Base-by-base conservation (phyloP, 2,797 vertebrate species). In the Coreius guichenoti region DNA sequence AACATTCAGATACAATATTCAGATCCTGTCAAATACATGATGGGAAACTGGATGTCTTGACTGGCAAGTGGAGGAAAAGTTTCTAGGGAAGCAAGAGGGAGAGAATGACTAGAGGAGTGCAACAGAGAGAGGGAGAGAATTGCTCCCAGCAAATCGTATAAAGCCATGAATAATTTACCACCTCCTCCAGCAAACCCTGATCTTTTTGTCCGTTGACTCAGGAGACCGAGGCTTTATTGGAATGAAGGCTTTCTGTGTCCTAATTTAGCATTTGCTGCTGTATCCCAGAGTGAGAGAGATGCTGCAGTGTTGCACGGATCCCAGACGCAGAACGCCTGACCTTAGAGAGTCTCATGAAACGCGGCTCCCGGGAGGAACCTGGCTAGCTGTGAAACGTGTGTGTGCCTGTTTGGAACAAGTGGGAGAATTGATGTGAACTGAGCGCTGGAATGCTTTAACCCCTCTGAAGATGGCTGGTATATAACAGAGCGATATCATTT, bases 101-200 rank as follows among this genome's bases (percentile, higher is more conserved):
- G 75, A 70, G 83, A 87, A 67, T 11, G 49, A 68, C 69, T 58
- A 63, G 49, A 82, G n/a, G 11, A 84, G 61, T 31, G 73, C 33
- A 36, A n/a, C 19, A 63, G 69, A 85, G 31, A 79, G 54, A 85
- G 45, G 21, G 73, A 87, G 56, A 80, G 81, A 87, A 74, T 72
- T 54, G 87, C 86, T 91, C 33, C 70, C 74, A 92, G 90, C 90
- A 91, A 91, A 90, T 93, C 90, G 89, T 80, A 93, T 81, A 89
- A 87, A 83, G 39, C 84, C 87, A 93, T 94, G 89, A 93, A 95
- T 95, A 91, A 93, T 95, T 94, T 90, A 96, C 91, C 63, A 86
- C 79, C 85, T 92, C 90, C 91, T 91, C 88, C 77, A 93, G 91
- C 89, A 86, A 92, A 92, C 89, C 89, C 85, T 81, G 85, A 85